A percentile compares a stretch with the other conserved stretches of the same genome.
Evolutionary conservation across 2,797 vertebrate genomes (phyloP).

Genomic region (Rhincodon typus): DNA sequence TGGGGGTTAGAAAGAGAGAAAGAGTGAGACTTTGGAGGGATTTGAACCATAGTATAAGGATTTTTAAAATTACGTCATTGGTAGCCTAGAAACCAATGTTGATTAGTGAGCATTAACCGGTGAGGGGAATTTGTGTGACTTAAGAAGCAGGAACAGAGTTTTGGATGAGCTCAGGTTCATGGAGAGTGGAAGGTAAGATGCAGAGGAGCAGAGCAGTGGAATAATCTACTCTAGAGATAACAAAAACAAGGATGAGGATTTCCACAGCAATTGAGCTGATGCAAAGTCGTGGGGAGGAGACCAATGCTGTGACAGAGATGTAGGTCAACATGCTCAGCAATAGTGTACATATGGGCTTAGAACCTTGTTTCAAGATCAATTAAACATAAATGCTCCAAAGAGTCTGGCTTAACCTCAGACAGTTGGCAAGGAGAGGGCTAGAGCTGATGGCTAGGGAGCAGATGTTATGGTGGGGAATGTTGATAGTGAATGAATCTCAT

Average conservation of each 20-base stretch:
- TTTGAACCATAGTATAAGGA: neutral
- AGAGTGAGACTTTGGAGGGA: neutral
- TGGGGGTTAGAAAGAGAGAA: neutral
- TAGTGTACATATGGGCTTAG: neutral
- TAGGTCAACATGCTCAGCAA: neutral
- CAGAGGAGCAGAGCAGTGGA: neutral
- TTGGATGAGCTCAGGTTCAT: neutral
- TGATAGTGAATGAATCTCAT: neutral
- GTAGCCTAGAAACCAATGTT: neutral
- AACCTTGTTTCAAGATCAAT: neutral
- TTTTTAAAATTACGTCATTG: neutral
- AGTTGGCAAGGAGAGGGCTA: neutral
- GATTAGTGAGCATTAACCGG: neutral
- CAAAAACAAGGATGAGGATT: neutral
- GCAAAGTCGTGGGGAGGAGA: neutral
- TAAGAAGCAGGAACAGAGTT: neutral
- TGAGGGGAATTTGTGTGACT: neutral
- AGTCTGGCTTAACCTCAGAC: neutral
- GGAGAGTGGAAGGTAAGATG: neutral
- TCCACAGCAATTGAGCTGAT: neutral
- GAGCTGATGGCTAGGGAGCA: neutral
- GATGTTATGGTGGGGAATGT: neutral
- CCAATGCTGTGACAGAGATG: neutral
- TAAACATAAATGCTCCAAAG: neutral
- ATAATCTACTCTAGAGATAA: neutral